These are phyloP conservation scores for Sylvia atricapilla DNA, from an alignment of 2,113 vertebrate genomes.

Conservation along the genomic window DNA sequence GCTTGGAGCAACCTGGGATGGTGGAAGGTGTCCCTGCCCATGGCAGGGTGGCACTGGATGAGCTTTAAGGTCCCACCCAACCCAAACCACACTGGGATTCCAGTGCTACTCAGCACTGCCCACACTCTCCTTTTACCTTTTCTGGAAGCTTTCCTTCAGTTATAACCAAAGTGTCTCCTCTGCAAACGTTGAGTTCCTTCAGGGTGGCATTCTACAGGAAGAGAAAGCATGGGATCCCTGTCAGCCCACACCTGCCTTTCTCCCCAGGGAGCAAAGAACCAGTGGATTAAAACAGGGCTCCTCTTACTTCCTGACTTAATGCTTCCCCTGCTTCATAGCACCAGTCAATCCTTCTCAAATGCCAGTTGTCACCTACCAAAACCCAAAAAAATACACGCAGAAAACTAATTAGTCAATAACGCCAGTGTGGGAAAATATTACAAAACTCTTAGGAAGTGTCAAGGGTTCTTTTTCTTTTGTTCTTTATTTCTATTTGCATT, in stretches of 20 bases:
- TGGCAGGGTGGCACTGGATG: neutral
- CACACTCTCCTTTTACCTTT: slow-evolving; percentile 69
- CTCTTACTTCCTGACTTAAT: slow-evolving; percentile 23
- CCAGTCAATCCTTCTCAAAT: slow-evolving; percentile 33
- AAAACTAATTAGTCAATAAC: neutral
- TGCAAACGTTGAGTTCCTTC: slow-evolving; percentile 80
- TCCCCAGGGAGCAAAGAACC: neutral
- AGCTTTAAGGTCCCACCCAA: neutral
- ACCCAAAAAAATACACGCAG: neutral
- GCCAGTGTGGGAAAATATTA: neutral
- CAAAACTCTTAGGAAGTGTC: neutral
- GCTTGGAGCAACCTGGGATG: fast-evolving
- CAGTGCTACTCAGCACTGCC: neutral
- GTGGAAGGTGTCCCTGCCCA: neutral
- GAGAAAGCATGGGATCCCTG: neutral
- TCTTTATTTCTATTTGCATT: neutral
- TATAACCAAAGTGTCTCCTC: slow-evolving; percentile 87
- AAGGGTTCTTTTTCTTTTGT: neutral
- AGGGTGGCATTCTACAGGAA: slow-evolving; percentile 81
- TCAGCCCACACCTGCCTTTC: neutral
- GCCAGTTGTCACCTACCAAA: slow-evolving; percentile 72
- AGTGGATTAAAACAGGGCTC: neutral
- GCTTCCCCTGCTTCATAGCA: slow-evolving; percentile 42
- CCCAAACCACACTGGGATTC: neutral
- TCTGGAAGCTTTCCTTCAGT: slow-evolving; percentile 85